Evolutionary conservation across 2,113 vertebrate species (phyloP).

Genomic region (Sinocyclocheilus grahami): DNA sequence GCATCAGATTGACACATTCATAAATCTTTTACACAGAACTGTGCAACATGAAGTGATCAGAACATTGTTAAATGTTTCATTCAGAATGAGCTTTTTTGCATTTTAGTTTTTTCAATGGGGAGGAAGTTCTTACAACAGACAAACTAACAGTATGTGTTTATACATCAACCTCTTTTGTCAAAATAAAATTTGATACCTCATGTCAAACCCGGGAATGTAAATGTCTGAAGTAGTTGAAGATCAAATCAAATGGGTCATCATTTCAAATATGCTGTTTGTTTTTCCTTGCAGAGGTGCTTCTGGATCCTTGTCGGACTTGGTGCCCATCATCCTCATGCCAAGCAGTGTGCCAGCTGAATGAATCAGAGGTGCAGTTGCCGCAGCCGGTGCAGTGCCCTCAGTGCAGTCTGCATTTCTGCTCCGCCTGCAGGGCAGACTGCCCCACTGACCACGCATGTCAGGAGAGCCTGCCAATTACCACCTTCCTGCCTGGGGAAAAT

Average conservation of each 20-base stretch:
- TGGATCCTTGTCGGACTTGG: conserved; percentile 88
- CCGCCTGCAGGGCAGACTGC: conserved; percentile 82
- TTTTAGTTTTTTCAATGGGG: background rate
- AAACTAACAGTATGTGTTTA: background rate
- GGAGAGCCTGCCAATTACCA: conserved; percentile 76
- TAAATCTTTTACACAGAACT: background rate
- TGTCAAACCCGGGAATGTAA: background rate
- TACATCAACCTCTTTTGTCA: background rate
- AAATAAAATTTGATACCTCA: background rate
- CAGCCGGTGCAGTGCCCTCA: conserved; percentile 81
- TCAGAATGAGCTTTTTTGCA: background rate
- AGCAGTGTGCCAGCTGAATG: conserved; percentile 84
- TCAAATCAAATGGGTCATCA: background rate
- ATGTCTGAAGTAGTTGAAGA: background rate
- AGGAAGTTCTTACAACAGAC: background rate
- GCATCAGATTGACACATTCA: background rate
- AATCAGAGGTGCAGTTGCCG: conserved; percentile 73
- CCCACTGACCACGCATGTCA: conserved; percentile 82
- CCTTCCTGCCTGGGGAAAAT: conserved; percentile 80
- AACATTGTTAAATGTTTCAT: background rate
- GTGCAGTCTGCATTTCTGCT: conserved; percentile 84
- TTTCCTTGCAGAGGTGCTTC: conserved; percentile 79
- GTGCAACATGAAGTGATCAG: background rate
- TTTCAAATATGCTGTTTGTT: background rate
- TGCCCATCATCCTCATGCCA: conserved; percentile 85